Base-by-base conservation (phyloP, 2,888 invertebrate genomes). In the Acleris holmiana region DNA sequence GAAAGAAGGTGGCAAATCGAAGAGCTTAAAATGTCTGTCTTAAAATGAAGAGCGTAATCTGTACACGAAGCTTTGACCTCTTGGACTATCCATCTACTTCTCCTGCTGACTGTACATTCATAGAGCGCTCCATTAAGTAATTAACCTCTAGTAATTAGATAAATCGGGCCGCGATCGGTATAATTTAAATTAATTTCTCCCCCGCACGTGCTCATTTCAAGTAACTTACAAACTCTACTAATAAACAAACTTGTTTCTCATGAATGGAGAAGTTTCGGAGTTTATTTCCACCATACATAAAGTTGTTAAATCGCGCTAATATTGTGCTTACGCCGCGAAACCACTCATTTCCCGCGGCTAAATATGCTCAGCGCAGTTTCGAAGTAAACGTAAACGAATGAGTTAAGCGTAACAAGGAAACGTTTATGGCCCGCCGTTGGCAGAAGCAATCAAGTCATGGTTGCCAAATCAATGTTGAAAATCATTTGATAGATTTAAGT, bases 271-370 rank as follows among this genome's bases (percentile, higher is more conserved):
- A 49, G 49, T 57, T 57, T 40, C 51, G 18, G 19, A 58, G 64
- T 64, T 54, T 64, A 54, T 64, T 58, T 63, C 63, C 47, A 41
- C 44, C n/a, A 10, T 47, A 41, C 25, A 47, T 58, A 53, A 58
- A 53, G 58, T 58, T 54, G 46, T 47, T 63, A 64, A 53, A 58
- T 64, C 29, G 51, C 23, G 58, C 64, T 64, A 53, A 64, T 63
- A 58, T 63, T 53, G 58, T 41, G 51, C 19, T 63, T 53, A 63
- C 23, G 50, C 61, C 54, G 25, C 47, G 21, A 47, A 57, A 64
- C 51, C 64, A 21, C 48, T 58, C 41, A 48, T 64, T 64, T 53
- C 48, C 58, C 47, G 41, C 41, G 58, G 21, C 46, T 53, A 23
- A 54, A 25, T 29, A 64, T 48, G 29, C 18, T 48, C 4, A 23